Evolutionary conservation across 2,888 invertebrate genomes (phyloP).

Genomic region (Cosmopolites sordidus): DNA sequence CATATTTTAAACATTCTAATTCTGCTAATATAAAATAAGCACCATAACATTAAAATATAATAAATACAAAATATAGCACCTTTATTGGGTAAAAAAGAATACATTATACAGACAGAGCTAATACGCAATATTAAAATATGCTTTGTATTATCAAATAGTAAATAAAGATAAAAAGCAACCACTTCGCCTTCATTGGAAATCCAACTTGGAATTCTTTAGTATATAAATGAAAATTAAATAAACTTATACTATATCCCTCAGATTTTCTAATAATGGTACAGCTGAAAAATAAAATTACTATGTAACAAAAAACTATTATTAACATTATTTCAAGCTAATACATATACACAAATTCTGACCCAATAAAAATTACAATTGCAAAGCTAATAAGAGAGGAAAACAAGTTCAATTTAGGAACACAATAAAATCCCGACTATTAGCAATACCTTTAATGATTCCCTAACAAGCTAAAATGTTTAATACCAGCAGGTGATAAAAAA

Average conservation of each 20-base stretch:
- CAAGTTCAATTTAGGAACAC: neutral
- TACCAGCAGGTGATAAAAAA: no score
- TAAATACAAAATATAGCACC: neutral
- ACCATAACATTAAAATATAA: neutral
- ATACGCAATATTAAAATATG: neutral
- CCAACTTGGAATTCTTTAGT: neutral
- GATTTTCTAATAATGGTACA: slow-evolving; percentile 19
- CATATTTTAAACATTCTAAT: neutral
- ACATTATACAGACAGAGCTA: no score
- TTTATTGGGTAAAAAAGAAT: neutral
- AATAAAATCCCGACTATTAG: neutral
- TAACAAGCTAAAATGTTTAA: no score
- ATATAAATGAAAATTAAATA: neutral
- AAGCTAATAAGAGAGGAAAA: neutral
- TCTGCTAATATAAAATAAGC: neutral
- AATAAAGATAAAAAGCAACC: neutral
- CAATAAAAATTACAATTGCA: neutral
- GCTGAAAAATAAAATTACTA: slow-evolving; percentile 19
- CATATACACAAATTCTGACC: neutral
- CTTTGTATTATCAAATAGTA: neutral
- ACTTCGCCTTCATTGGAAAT: neutral
- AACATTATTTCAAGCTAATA: neutral
- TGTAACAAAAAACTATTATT: neutral
- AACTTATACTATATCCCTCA: slow-evolving; percentile 9
- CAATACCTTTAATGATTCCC: no score